Evolutionary conservation across 2,113 vertebrate genomes (phyloP).

Genomic region (Romanogobio albipinnatus): DNA sequence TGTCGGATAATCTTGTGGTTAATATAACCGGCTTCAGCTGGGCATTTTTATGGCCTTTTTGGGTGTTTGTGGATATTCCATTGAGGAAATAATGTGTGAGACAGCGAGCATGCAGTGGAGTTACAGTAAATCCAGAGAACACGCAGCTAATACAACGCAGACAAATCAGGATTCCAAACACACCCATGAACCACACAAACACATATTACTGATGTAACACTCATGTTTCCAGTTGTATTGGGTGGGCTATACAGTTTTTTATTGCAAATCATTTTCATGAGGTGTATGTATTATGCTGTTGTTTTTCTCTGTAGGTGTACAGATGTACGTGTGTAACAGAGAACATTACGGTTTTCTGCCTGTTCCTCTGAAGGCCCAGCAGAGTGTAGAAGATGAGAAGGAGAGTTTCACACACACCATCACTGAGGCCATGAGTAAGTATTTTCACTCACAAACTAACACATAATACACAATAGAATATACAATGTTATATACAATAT

Average conservation of each 20-base stretch:
- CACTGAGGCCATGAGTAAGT: slow-evolving; percentile 95
- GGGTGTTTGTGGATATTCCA: slow-evolving; percentile 28
- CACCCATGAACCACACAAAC: slow-evolving; percentile 6
- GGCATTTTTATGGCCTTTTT: slow-evolving; percentile 1
- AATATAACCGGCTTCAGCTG: slow-evolving; percentile 20
- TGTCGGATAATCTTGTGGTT: slow-evolving; percentile 17
- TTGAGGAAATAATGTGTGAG: not conserved
- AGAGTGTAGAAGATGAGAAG: slow-evolving; percentile 85
- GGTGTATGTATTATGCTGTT: not conserved
- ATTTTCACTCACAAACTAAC: slow-evolving; percentile 14
- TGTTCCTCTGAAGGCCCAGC: slow-evolving; percentile 89
- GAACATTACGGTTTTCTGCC: slow-evolving; percentile 95
- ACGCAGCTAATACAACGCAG: not conserved
- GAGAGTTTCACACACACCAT: slow-evolving; percentile 90
- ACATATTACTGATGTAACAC: not conserved
- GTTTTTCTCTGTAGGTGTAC: slow-evolving; percentile 70
- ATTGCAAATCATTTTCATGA: not conserved
- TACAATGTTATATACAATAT: no score
- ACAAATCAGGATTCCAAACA: not conserved
- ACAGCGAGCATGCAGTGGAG: not conserved
- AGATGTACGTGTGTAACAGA: slow-evolving; percentile 95
- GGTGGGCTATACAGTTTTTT: not conserved
- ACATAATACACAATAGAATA: slow-evolving; percentile 44
- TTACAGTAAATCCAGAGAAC: slow-evolving; percentile 19
- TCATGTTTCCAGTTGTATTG: not conserved